phyloP scores from a whole-genome alignment of 1,140 invertebrate genomes.

The Listronotus bonariensis region DNA sequence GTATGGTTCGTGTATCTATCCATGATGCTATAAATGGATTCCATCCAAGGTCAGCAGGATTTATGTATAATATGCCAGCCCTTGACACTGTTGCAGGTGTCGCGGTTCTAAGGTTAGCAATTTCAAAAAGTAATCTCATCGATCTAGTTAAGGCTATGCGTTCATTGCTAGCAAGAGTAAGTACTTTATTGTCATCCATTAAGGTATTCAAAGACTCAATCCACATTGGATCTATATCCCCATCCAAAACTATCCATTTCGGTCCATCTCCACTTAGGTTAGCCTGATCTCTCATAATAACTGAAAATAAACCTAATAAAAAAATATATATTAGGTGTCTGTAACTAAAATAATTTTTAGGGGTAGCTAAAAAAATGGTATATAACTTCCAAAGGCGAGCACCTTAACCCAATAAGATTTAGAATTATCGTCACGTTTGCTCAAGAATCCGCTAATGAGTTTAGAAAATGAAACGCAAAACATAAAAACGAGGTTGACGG shows the following conservation, averaged over 20 bases:
- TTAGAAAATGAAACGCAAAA: too few species aligned
- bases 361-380: too few species aligned
- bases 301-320: conserved; percentile 71
- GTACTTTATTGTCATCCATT: conserved; percentile 86
- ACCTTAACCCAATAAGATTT: too few species aligned
- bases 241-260: conserved; percentile 96
- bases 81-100: conserved; percentile 95
- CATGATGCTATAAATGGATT: conserved; percentile 92
- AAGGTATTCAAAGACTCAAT: conserved; percentile 91
- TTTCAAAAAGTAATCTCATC: conserved; percentile 94
- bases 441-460: too few species aligned
- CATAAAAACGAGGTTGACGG: too few species aligned
- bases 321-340: too few species aligned
- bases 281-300: conserved; percentile 90
- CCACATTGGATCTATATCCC: conserved; percentile 98
- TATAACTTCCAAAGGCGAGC: too few species aligned
- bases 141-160: conserved; percentile 87
- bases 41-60: conserved; percentile 95
- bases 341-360: too few species aligned
- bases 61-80: conserved; percentile 89
- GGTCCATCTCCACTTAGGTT: conserved; percentile 84
- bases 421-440: too few species aligned
- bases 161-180: conserved; percentile 93
- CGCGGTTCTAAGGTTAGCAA: conserved; percentile 88
- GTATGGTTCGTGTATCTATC: conserved; percentile 80